These are phyloP conservation scores for Cantharis nigra DNA, from an alignment of 2,888 invertebrate genomes.

Conservation along the genomic window DNA sequence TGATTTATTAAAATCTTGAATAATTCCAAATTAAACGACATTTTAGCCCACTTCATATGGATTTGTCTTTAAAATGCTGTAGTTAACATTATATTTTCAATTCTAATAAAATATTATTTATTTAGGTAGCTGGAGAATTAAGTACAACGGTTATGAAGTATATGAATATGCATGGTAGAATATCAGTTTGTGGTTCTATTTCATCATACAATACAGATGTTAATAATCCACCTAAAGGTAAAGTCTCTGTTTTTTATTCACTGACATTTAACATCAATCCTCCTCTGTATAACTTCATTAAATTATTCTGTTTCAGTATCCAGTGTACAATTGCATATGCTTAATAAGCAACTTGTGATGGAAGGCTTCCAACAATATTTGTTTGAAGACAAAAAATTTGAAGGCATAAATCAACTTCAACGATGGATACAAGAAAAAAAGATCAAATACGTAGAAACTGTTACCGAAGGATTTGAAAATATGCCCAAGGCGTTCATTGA, in stretches of 20 bases:
- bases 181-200: constrained; percentile 71
- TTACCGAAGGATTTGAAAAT: constrained; percentile 73
- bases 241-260: neutral
- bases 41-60: neutral
- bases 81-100: too few species aligned
- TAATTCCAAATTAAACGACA: neutral
- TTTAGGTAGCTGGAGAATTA: constrained; percentile 68
- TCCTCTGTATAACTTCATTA: neutral
- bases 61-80: neutral
- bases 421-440: constrained; percentile 71
- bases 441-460: constrained; percentile 69
- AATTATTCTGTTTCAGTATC: constrained; percentile 40
- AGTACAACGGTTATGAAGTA: constrained; percentile 63
- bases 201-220: constrained; percentile 64
- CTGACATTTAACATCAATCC: too few species aligned
- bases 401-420: constrained; percentile 66
- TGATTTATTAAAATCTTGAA: neutral
- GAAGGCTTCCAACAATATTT: constrained; percentile 64
- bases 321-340: constrained; percentile 61
- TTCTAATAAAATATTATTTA: neutral
- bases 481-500: constrained; percentile 72
- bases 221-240: constrained; percentile 57
- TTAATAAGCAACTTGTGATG: constrained; percentile 64
- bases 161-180: constrained; percentile 67
- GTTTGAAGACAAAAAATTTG: constrained; percentile 65